Conservation (phyloP, 1,140 invertebrate genomes). For the Bombus breviceps region DNA sequence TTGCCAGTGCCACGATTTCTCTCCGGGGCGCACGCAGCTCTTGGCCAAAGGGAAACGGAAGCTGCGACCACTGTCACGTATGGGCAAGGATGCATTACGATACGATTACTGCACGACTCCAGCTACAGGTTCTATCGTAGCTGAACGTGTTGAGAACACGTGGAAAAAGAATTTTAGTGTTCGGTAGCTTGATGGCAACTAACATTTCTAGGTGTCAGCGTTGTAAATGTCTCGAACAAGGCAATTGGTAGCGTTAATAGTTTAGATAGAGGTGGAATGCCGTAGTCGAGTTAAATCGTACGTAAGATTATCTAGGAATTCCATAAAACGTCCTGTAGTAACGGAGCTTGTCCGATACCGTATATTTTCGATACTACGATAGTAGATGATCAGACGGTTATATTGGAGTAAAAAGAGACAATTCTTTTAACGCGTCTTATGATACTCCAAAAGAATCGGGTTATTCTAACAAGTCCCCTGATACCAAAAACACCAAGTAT, state of each 20-base stretch:
- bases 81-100: not conserved
- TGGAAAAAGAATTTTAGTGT: not conserved
- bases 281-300: not conserved
- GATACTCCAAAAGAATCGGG: not conserved
- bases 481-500: too few relatives aligned
- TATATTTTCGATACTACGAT: not conserved
- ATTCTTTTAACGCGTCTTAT: not conserved
- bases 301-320: not conserved
- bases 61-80: constrained; percentile 12
- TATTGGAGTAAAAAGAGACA: too few relatives aligned
- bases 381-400: too few relatives aligned
- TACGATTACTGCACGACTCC: not conserved
- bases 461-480: not conserved
- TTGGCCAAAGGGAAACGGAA: not conserved
- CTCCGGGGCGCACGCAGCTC: not conserved
- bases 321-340: not conserved
- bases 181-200: not conserved
- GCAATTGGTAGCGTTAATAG: not conserved
- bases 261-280: too few relatives aligned
- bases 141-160: not conserved
- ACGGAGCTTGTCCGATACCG: not conserved
- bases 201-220: not conserved
- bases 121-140: not conserved
- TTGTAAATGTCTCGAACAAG: not conserved
- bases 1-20: constrained; percentile 58